phyloP scores from a whole-genome alignment of 2,797 vertebrate species.

The Sebastes baramenuke region DNA sequence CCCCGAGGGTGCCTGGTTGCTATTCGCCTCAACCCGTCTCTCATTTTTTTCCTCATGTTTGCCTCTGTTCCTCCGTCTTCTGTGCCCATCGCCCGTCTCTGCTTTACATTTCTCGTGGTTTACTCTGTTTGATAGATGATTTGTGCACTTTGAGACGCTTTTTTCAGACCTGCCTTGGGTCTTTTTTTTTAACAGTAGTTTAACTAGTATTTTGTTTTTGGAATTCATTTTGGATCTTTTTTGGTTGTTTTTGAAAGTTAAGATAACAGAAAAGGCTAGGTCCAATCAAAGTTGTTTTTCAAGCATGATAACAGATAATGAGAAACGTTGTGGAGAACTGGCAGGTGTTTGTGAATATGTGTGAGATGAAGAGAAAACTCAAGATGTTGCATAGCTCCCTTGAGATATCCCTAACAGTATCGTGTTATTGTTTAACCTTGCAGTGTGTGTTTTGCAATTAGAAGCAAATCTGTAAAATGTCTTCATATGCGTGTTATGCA shows the following conservation, averaged over 20 bases:
- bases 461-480: not conserved
- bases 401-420: not conserved
- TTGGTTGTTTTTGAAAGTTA: not conserved
- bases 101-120: constrained; percentile 3
- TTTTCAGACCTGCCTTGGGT: not conserved
- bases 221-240: not conserved
- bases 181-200: not conserved
- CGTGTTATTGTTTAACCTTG: not conserved
- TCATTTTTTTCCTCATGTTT: constrained; percentile 21
- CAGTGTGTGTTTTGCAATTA: not conserved
- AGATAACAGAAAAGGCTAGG: not conserved
- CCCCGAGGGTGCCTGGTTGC: constrained; percentile 45
- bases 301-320: not conserved
- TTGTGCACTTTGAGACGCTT: not conserved
- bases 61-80: constrained; percentile 5
- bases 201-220: not conserved
- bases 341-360: not conserved
- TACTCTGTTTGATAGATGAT: constrained; percentile 5
- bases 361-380: not conserved
- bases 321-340: not conserved
- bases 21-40: constrained; percentile 44
- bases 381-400: not conserved
- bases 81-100: not conserved
- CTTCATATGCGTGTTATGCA: not conserved
- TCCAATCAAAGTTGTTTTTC: not conserved